Evolutionary conservation across 2,888 invertebrate species (phyloP).

Genomic region (Melanophora roralis): DNA sequence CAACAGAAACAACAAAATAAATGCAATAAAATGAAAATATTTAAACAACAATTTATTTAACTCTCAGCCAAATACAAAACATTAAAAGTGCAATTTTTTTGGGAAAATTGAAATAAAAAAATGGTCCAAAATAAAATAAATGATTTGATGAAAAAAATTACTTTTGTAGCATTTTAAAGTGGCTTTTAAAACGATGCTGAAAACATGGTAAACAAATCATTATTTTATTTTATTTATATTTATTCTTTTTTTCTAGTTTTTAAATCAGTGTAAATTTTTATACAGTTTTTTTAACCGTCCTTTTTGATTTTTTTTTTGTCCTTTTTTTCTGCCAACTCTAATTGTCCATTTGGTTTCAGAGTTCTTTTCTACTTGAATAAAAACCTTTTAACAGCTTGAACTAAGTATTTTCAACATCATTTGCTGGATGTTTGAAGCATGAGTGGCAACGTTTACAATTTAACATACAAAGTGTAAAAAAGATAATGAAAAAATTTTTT

Average conservation of each 20-base stretch:
- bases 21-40: background rate
- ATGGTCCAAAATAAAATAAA: conserved; percentile 30
- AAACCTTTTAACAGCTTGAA: conserved; percentile 32
- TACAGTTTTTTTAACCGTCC: background rate
- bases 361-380: conserved; percentile 8
- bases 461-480: background rate
- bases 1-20: background rate
- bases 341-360: conserved; percentile 12
- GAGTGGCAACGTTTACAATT: background rate
- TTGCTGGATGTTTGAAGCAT: background rate
- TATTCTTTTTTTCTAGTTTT: no score
- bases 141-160: conserved; percentile 1
- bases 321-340: background rate
- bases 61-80: background rate
- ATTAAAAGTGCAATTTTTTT: conserved; percentile 11
- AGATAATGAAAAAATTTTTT: no score
- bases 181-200: background rate
- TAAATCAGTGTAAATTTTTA: no score
- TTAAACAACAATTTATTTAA: conserved; percentile 10
- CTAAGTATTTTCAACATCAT: background rate
- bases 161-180: conserved; percentile 4
- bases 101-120: conserved; percentile 32
- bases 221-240: no score
- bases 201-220: no score
- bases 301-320: background rate